Evolutionary conservation across 2,113 vertebrate genomes (phyloP), one percentile per base, ranked within the genome.

Genomic region (Benthochromis sp.): DNA sequence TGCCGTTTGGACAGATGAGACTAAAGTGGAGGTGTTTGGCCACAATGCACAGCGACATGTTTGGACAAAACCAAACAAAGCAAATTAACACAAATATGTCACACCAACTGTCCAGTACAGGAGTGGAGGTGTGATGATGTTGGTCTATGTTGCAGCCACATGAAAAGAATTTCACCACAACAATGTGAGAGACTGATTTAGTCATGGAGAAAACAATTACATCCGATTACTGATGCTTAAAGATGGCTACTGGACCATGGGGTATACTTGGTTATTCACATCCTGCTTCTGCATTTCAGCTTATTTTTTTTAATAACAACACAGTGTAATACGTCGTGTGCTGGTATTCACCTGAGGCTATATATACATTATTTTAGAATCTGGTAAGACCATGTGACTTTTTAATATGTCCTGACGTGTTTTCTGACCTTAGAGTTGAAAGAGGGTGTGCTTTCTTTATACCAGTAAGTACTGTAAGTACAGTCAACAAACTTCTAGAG

Each of bases 261-360:
- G 5, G 66, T 43, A 16, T 16, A 9, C 38, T 73, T 45, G 8
- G 38, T 27, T 73, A 1, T 45, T 73, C 38, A 73, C 66, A 73
- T 43, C 38, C 66, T 43, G 8, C 12, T 71, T 43, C 66, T 43
- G n/a, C n/a, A 71, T 43, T 24, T 71, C n/a, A 24, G 38, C 38
- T 71, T 24, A 0, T 17, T 47, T 29, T 5, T 76, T 29, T 47
- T 2, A 76, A 45, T 11, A 73, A 12, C 9, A 7, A 47, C 24
- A 76, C 24, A 29, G 24, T 19, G 43, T 76, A 50, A 31, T 47
- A 73, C 0, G 6, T 50, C 9, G 0, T 19, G 0, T 8, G 16
- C 12, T 50, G 43, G 21, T 78, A 47, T 78, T 78, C 71, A 78
- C 43, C 14, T 29, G 71, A 76, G 9, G 14, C 14, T 47, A 17